Evolutionary conservation across 2,888 invertebrate species (phyloP).

Genomic region (Cloeon dipterum): DNA sequence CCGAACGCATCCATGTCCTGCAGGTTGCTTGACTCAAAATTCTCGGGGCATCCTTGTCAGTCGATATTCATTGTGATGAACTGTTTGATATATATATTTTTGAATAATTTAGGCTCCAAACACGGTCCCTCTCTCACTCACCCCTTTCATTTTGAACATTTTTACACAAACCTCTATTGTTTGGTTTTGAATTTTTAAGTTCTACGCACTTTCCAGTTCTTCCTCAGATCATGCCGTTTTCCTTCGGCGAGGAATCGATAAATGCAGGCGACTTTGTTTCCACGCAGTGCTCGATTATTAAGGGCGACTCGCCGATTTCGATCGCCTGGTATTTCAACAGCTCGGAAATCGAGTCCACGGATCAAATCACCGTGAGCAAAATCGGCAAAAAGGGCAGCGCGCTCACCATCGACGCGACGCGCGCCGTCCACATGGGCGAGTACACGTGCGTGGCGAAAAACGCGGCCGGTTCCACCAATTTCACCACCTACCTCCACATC

Average conservation of each 20-base stretch:
- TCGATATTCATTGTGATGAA: too few species aligned
- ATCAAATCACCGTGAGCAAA: constrained; percentile 36
- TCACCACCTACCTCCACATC: constrained; percentile 35
- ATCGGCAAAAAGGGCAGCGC: constrained; percentile 35
- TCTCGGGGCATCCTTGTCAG: too few species aligned
- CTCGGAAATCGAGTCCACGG: constrained; percentile 18
- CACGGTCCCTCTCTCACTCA: too few species aligned
- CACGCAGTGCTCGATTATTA: constrained; percentile 34
- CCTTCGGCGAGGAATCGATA: constrained; percentile 31
- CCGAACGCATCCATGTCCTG: too few species aligned
- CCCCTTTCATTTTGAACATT: too few species aligned
- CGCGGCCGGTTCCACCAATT: constrained; percentile 35
- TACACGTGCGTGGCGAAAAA: constrained; percentile 46
- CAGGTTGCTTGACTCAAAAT: too few species aligned
- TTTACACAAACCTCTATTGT: too few species aligned
- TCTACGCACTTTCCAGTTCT: constrained; percentile 29
- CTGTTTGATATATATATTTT: too few species aligned
- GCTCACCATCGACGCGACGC: constrained; percentile 35
- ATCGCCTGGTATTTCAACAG: constrained; percentile 53
- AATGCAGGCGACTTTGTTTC: constrained; percentile 39
- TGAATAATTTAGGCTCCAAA: too few species aligned
- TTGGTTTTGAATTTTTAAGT: too few species aligned
- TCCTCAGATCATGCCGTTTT: constrained; percentile 37
- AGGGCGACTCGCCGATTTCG: constrained; percentile 45
- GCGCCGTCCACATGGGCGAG: constrained; percentile 41